These are phyloP conservation scores for Masnerella sp. DNA, from an alignment of 2,888 invertebrate genomes.

Conservation along the genomic window DNA sequence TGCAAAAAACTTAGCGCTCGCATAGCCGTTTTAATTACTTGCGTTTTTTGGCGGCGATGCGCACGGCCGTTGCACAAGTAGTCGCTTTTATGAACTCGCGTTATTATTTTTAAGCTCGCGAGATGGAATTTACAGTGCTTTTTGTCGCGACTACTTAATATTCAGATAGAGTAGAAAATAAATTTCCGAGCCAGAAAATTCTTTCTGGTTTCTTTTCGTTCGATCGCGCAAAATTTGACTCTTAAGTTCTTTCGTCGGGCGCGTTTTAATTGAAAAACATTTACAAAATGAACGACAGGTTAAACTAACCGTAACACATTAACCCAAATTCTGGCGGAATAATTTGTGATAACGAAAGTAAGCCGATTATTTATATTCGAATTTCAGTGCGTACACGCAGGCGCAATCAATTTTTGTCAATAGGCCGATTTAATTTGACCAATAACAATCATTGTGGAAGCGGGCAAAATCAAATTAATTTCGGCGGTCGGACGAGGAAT, in stretches of 20 bases:
- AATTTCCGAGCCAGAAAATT: neutral
- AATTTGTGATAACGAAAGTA: constrained; percentile 46
- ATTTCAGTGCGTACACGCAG: neutral
- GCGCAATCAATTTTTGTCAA: constrained; percentile 25
- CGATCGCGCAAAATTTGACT: too few relatives aligned
- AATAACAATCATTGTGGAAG: constrained; percentile 41
- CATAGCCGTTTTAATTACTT: neutral
- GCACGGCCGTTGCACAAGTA: too few relatives aligned
- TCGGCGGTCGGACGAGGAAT: constrained; percentile 36
- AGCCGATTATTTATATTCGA: constrained; percentile 36
- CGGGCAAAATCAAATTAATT: constrained; percentile 29
- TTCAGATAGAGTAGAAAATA: too few relatives aligned
- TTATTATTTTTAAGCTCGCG: neutral
- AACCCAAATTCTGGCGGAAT: constrained; percentile 32
- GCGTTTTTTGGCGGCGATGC: neutral
- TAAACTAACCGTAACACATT: constrained; percentile 32
- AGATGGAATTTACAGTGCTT: neutral
- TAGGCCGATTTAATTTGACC: constrained; percentile 20
- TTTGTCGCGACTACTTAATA: too few relatives aligned
- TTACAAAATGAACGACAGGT: constrained; percentile 12
- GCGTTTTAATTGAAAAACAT: constrained; percentile 14
- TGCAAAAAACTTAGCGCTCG: constrained; percentile 8
- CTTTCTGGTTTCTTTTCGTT: neutral
- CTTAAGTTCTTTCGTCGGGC: too few relatives aligned
- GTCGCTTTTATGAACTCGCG: neutral